Percentiles rank a stretch among this genome's conserved stretches.
Conservation (phyloP, 1,140 invertebrate genomes). For the Zaprionus ornatus region DNA sequence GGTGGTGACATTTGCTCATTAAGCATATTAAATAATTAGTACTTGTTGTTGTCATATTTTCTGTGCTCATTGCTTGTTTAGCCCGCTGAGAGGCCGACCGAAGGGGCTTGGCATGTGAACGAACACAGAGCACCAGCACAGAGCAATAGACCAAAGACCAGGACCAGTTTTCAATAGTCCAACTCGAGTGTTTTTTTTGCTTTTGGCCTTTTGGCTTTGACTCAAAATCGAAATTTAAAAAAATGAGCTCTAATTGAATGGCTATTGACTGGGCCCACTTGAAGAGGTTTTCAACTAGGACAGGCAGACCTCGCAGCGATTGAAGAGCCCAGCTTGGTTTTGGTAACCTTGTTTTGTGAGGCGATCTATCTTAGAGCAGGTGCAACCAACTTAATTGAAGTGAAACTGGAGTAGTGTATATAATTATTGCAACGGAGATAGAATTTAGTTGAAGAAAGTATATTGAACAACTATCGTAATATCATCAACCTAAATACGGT, state of each 20-base stretch:
- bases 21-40: slow-evolving; percentile 79
- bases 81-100: slow-evolving; percentile 63
- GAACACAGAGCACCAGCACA: neutral
- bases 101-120: slow-evolving; percentile 9
- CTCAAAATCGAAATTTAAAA: slow-evolving; percentile 9
- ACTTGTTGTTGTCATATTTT: slow-evolving; percentile 78
- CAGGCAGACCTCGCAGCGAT: slow-evolving; percentile 7
- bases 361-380: neutral
- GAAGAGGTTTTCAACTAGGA: neutral
- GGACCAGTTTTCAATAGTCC: slow-evolving; percentile 61
- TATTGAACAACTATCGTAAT: neutral
- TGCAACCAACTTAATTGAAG: neutral
- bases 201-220: slow-evolving; percentile 46
- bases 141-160: slow-evolving; percentile 22
- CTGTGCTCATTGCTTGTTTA: slow-evolving; percentile 66
- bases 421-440: neutral
- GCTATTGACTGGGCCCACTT: slow-evolving; percentile 35
- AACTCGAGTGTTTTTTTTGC: slow-evolving; percentile 15
- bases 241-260: slow-evolving; percentile 60
- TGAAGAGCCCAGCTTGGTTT: neutral
- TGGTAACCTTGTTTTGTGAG: neutral
- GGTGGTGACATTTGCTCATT: slow-evolving; percentile 75
- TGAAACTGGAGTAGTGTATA: neutral
- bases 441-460: neutral
- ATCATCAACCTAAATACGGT: neutral